Evolutionary conservation across 1,140 invertebrate genomes (phyloP).

Genomic region (Araneus ventricosus): DNA sequence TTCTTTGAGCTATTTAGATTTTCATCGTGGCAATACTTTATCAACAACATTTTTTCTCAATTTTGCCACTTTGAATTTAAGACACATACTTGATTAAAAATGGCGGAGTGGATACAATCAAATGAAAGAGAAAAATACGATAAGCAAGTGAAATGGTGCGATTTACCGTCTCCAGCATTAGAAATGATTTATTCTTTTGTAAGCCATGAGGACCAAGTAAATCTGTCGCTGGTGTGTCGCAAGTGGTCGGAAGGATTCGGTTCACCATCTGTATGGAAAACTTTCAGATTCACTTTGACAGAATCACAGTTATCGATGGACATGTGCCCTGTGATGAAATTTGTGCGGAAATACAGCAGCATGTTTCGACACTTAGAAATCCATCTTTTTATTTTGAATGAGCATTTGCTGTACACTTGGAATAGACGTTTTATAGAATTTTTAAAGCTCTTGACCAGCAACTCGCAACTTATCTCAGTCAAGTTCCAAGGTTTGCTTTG

Average conservation of each 20-base stretch:
- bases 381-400: not conserved
- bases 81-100: too few relatives aligned
- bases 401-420: not conserved
- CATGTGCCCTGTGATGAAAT: not conserved
- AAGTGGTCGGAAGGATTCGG: not conserved
- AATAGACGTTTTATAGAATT: not conserved
- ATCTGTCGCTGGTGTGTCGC: not conserved
- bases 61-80: too few relatives aligned
- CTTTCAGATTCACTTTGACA: not conserved
- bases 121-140: too few relatives aligned
- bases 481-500: not conserved
- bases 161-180: not conserved
- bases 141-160: not conserved
- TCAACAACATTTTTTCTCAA: too few relatives aligned
- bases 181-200: conserved; percentile 2
- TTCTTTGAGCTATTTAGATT: too few relatives aligned
- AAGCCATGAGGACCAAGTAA: not conserved
- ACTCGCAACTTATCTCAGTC: too few relatives aligned
- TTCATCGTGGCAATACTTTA: too few relatives aligned
- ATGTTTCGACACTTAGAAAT: conserved; percentile 8
- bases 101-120: too few relatives aligned
- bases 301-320: not conserved
- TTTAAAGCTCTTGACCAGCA: not conserved
- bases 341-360: not conserved
- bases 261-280: conserved; percentile 3